A percentile compares a stretch with the other conserved stretches of the same genome.
phyloP scores from a whole-genome alignment of 2,113 vertebrate genomes.

The Aldabrachelys gigantea region DNA sequence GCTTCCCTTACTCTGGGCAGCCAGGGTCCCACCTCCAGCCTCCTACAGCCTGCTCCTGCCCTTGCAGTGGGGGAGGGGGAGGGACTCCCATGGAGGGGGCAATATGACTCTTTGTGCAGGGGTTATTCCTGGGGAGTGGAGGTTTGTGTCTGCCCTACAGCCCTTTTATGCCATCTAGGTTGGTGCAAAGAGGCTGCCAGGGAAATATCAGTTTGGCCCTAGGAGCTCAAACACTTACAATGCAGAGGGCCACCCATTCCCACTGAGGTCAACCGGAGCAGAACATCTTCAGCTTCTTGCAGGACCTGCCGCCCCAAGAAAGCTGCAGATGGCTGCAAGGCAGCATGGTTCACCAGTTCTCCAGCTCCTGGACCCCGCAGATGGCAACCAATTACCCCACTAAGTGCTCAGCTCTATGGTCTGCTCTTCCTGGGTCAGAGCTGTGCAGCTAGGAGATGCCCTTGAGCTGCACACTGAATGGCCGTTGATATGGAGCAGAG shows the following conservation, averaged over 20 bases:
- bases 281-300: rapidly evolving
- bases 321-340: not conserved
- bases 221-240: not conserved
- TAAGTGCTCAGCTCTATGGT: not conserved
- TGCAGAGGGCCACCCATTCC: not conserved
- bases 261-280: not conserved
- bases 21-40: not conserved
- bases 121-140: not conserved
- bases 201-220: not conserved
- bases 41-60: not conserved
- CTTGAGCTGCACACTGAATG: not conserved
- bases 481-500: not conserved
- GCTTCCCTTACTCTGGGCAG: not conserved
- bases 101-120: not conserved
- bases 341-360: not conserved
- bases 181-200: not conserved
- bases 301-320: not conserved
- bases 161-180: not conserved
- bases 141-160: not conserved
- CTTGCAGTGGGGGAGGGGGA: not conserved
- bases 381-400: not conserved
- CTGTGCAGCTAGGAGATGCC: not conserved
- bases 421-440: not conserved
- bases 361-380: not conserved
- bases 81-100: not conserved